A percentile compares a stretch with the other conserved stretches of the same genome.
phyloP scores from a whole-genome alignment of 2,888 invertebrate species.

The Cataglyphis albicans region DNA sequence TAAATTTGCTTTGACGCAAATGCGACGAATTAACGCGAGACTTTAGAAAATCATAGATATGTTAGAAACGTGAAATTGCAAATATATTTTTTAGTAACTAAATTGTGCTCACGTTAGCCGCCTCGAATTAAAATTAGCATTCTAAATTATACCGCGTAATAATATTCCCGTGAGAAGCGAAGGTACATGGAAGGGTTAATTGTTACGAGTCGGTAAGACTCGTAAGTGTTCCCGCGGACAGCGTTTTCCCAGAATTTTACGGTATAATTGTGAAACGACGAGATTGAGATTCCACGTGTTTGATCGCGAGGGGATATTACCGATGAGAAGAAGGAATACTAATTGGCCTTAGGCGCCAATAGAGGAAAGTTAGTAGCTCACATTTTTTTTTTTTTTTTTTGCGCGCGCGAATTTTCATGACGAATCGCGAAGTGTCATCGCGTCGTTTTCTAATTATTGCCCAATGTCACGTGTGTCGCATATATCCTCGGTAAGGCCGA shows the following conservation, averaged over 20 bases:
- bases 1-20: neutral
- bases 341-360: conserved; percentile 23
- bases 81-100: neutral
- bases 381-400: too few species aligned
- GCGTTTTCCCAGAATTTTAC: conserved; percentile 32
- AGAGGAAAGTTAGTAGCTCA: conserved; percentile 12
- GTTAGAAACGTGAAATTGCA: neutral
- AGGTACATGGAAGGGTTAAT: conserved; percentile 22
- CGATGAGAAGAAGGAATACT: conserved; percentile 3
- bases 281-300: neutral
- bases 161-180: conserved; percentile 31
- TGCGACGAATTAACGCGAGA: neutral
- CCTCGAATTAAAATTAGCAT: conserved; percentile 35
- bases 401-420: conserved; percentile 17
- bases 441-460: conserved; percentile 25
- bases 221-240: conserved; percentile 9
- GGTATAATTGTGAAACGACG: neutral
- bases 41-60: neutral
- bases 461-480: neutral
- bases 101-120: neutral
- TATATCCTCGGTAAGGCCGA: neutral
- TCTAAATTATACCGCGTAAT: conserved; percentile 26
- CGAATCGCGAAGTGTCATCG: neutral
- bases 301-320: conserved; percentile 12
- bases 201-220: conserved; percentile 16